These are phyloP conservation scores for Thrips palmi DNA, from an alignment of 1,140 invertebrate species.

Conservation along the genomic window DNA sequence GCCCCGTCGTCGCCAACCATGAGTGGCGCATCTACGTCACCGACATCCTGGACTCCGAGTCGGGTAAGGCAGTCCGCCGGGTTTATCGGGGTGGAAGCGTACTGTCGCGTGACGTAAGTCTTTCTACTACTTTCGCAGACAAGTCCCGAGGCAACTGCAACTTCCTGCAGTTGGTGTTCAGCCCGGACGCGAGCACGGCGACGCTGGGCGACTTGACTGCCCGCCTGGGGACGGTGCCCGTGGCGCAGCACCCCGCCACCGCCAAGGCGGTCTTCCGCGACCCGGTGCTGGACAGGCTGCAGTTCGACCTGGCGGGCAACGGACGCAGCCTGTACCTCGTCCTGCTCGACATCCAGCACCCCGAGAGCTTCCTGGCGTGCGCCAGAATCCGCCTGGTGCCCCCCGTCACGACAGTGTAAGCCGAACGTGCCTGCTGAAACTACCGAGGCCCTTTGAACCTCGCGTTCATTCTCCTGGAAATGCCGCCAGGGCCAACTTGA, in stretches of 20 bases:
- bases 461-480: neutral
- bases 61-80: slow-evolving; percentile 30
- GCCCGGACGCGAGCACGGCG: slow-evolving; percentile 52
- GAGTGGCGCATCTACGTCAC: slow-evolving; percentile 81
- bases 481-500: slow-evolving; percentile 45
- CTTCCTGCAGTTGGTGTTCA: slow-evolving; percentile 65
- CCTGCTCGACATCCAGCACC: slow-evolving; percentile 59
- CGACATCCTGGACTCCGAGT: slow-evolving; percentile 65
- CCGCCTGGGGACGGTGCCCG: slow-evolving; percentile 53
- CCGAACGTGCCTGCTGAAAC: slow-evolving; percentile 13
- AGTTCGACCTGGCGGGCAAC: slow-evolving; percentile 44
- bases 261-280: slow-evolving; percentile 43
- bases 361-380: slow-evolving; percentile 63
- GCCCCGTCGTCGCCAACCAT: slow-evolving; percentile 44
- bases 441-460: neutral
- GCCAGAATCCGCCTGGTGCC: slow-evolving; percentile 54
- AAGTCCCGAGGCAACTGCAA: slow-evolving; percentile 47
- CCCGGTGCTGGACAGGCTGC: slow-evolving; percentile 39
- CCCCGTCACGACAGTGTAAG: slow-evolving; percentile 48
- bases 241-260: slow-evolving; percentile 35
- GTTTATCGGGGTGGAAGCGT: neutral
- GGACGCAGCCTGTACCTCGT: slow-evolving; percentile 65
- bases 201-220: slow-evolving; percentile 63
- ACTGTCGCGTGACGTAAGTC: neutral
- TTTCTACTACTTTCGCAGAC: slow-evolving; percentile 21